phyloP scores from a whole-genome alignment of 2,797 vertebrate species.

The Coccyzus lansbergi region DNA sequence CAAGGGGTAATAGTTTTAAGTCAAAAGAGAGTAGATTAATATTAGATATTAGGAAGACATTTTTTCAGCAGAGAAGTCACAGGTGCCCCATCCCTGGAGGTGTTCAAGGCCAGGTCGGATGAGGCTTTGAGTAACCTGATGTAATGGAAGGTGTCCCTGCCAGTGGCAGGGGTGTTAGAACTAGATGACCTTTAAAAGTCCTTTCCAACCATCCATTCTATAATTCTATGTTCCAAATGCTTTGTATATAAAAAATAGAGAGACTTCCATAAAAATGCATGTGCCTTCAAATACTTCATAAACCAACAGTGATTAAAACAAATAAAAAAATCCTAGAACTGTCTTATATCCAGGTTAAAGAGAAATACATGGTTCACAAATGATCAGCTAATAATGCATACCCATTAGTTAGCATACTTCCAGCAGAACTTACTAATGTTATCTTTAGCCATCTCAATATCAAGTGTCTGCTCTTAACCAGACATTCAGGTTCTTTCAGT shows the following conservation, averaged over 20 bases:
- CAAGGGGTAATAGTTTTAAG: no score
- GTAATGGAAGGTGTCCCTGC: no score
- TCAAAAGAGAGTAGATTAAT: no score
- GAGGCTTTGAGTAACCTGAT: no score
- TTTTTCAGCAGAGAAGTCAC: no score
- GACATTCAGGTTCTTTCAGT: neutral
- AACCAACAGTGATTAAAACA: neutral
- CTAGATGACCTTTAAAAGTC: no score
- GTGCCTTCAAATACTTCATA: neutral
- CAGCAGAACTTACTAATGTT: neutral
- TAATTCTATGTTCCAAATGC: neutral
- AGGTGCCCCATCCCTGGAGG: no score
- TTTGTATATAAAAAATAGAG: neutral
- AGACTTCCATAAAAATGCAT: neutral
- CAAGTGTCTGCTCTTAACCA: neutral
- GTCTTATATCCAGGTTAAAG: neutral
- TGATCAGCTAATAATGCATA: neutral
- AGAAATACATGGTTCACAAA: neutral
- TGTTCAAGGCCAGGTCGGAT: no score
- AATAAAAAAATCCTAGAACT: neutral
- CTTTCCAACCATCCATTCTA: no score
- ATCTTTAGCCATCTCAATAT: neutral
- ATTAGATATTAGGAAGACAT: no score
- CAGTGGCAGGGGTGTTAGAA: no score
- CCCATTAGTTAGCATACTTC: neutral